Evolutionary conservation across 2,797 vertebrate species (phyloP).

Genomic region (Mormyrus hasselquistii): DNA sequence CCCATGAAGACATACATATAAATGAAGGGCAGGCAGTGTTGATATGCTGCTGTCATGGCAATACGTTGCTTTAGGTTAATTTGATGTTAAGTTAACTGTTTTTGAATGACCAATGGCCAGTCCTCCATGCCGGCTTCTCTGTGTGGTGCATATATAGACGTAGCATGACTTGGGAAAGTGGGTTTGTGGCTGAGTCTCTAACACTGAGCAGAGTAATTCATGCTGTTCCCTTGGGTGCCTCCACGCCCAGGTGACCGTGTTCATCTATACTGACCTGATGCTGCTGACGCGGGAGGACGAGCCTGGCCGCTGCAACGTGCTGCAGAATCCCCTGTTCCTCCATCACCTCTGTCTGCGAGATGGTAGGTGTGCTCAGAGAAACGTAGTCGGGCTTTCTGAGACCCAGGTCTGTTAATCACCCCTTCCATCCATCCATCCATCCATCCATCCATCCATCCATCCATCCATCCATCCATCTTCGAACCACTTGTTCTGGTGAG

Average conservation of each 20-base stretch:
- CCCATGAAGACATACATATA: neutral
- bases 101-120: neutral
- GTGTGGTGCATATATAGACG: neutral
- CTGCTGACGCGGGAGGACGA: conserved; percentile 84
- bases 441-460: neutral
- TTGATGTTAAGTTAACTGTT: neutral
- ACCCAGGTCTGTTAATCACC: neutral
- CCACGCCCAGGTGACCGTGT: conserved; percentile 70
- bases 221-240: conserved; percentile 13
- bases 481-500: neutral
- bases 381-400: neutral
- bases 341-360: conserved; percentile 74
- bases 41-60: neutral
- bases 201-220: neutral
- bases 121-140: neutral
- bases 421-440: neutral
- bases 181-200: neutral
- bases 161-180: neutral
- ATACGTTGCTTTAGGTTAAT: neutral
- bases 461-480: neutral
- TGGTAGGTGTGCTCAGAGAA: conserved; percentile 52
- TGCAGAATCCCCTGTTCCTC: conserved; percentile 83
- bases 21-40: neutral
- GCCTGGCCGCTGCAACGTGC: conserved; percentile 72
- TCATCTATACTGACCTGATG: conserved; percentile 83